Base-by-base conservation (phyloP, 2,888 invertebrate genomes). In the Stenurella melanura region DNA sequence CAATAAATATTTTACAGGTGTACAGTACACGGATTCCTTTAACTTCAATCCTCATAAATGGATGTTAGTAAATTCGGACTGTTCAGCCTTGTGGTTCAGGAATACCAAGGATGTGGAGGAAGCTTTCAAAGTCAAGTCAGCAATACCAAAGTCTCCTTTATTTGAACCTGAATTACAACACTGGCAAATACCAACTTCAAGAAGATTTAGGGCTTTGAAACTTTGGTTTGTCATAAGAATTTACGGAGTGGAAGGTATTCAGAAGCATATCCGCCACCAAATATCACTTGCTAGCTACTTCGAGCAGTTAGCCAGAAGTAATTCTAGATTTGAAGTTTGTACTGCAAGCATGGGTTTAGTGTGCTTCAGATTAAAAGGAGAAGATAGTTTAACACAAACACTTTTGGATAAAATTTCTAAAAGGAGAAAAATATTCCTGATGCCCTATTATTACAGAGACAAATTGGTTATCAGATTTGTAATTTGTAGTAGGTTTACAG, bases 11-110 rank as follows among this genome's bases (percentile, higher is more conserved):
- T 61, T 42, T 81, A 17, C 64, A 81, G 81, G 81, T 0, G 88
- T 96, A 6, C 93, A 98, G 88, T 92, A 93, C 74, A 96, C 94
- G 0, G 96, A 97, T 87, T 98, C 98, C 0, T 94, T 98, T 85
- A 97, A 97, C 88, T 94, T 98, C 79, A 99, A 99, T 89, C 94
- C 96, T 0, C 98, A 98, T 89, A 99, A 99, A 90, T 98, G 98
- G 95, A 92, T 99, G 90, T 92, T 97, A 75, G 95, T 97, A 5
- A 97, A 96, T 88, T 98, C 98, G 80, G 99, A 99, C 88, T 98
- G 98, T 86, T 97, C 97, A 0, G 95, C 97, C 0, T 93, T 99
- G 93, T 96, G 96, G 96, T 94, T 98, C 6, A 95, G 94, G 86
- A 94, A 98, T 87, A 93, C 95, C 4, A 93, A 93, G 83, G 92